Conservation (phyloP, 1,140 invertebrate genomes). For the Listronotus oregonensis region DNA sequence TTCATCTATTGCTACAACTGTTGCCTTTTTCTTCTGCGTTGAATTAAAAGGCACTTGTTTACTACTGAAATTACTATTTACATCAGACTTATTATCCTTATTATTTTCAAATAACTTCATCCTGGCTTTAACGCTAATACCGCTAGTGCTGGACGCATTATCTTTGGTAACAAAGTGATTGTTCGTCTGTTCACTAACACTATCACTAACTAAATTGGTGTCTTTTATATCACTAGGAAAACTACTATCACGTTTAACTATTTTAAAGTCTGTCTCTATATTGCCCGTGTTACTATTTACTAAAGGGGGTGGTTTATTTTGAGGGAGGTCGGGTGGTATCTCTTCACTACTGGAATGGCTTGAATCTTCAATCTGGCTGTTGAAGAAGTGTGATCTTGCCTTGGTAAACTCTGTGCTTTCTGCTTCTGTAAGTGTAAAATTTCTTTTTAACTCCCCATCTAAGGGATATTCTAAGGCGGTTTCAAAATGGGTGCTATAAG, state of each 20-base stretch:
- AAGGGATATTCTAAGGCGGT: constrained; percentile 44
- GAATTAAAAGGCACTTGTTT: constrained; percentile 37
- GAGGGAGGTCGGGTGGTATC: constrained; percentile 52
- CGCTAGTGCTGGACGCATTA: constrained; percentile 30
- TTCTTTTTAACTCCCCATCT: constrained; percentile 32
- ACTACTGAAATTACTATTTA: constrained; percentile 39
- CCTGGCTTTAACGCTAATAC: constrained; percentile 45
- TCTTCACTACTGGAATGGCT: constrained; percentile 37
- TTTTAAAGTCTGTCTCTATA: not conserved
- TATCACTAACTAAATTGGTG: constrained; percentile 42
- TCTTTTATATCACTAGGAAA: constrained; percentile 36
- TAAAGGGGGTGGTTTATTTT: constrained; percentile 46
- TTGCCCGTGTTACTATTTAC: not conserved
- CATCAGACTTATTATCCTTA: constrained; percentile 43
- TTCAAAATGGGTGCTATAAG: constrained; percentile 47
- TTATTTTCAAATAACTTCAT: constrained; percentile 51
- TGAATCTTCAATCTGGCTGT: constrained; percentile 47
- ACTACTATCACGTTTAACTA: constrained; percentile 38
- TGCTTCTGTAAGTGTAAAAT: constrained; percentile 30
- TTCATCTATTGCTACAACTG: constrained; percentile 33
- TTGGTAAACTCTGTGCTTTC: constrained; percentile 45
- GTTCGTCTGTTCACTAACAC: constrained; percentile 44
- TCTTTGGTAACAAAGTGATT: constrained; percentile 54
- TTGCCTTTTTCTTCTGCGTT: constrained; percentile 12
- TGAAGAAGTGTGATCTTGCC: constrained; percentile 56